These are phyloP conservation scores for Platycheirus albimanus DNA, from an alignment of 2,888 invertebrate genomes.

Conservation along the genomic window DNA sequence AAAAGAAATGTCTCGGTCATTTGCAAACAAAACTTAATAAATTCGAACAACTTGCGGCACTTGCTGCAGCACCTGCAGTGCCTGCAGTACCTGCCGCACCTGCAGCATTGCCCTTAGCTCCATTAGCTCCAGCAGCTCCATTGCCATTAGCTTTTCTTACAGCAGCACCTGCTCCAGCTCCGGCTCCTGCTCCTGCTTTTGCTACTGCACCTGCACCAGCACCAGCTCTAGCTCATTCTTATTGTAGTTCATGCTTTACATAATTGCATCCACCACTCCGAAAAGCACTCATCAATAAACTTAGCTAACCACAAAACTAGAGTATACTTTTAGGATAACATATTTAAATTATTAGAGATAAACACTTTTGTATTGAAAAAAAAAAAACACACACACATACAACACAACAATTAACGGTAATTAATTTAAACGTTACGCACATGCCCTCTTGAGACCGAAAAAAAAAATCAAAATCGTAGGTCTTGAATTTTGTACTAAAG, in stretches of 20 bases:
- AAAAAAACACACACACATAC: slow-evolving; percentile 11
- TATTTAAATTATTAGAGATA: slow-evolving; percentile 32
- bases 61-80: slow-evolving; percentile 1
- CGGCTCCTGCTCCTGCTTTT: slow-evolving; percentile 5
- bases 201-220: slow-evolving; percentile 33
- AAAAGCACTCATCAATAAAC: not conserved
- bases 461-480: slow-evolving; percentile 46
- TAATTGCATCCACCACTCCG: slow-evolving; percentile 5
- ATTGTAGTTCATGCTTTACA: slow-evolving; percentile 27
- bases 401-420: slow-evolving; percentile 29
- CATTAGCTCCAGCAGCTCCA: not conserved
- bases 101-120: not conserved
- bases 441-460: slow-evolving; percentile 34
- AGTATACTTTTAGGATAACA: slow-evolving; percentile 57
- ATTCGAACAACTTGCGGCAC: slow-evolving; percentile 67
- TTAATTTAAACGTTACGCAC: slow-evolving; percentile 14
- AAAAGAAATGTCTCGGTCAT: slow-evolving; percentile 76
- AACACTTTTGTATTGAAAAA: slow-evolving; percentile 8
- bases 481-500: slow-evolving; percentile 16
- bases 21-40: slow-evolving; percentile 77
- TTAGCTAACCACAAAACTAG: not conserved
- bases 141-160: slow-evolving; percentile 7
- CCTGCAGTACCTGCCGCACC: not conserved
- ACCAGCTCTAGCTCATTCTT: not conserved
- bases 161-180: slow-evolving; percentile 29